Evolutionary conservation across 2,797 vertebrate genomes (phyloP).

Genomic region (Acropternis orthonyx): DNA sequence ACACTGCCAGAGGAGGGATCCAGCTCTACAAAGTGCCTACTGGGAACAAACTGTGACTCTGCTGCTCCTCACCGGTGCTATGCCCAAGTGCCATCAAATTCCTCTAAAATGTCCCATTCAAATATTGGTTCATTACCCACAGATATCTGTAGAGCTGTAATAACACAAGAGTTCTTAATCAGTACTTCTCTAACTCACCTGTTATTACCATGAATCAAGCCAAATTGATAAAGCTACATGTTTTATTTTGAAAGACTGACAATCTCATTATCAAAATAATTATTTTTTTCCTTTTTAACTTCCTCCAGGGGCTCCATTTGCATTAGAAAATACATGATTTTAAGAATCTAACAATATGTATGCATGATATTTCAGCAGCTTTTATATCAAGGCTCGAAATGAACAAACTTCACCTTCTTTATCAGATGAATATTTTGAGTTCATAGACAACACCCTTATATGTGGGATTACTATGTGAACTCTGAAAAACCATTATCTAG

Average conservation of each 20-base stretch:
- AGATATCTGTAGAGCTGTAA: neutral
- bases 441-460: neutral
- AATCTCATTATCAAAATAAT: neutral
- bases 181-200: neutral
- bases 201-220: neutral
- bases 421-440: neutral
- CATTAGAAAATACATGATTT: neutral
- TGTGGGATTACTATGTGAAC: neutral
- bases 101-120: neutral
- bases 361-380: neutral
- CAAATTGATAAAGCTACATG: neutral
- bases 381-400: neutral
- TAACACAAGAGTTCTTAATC: neutral
- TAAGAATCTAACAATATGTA: neutral
- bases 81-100: neutral
- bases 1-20: neutral
- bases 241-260: neutral
- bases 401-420: neutral
- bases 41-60: neutral
- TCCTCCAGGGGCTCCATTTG: neutral
- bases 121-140: neutral
- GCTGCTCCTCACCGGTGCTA: neutral
- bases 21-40: neutral
- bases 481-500: neutral
- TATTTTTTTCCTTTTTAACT: fast-evolving